Evolutionary conservation across 2,797 vertebrate genomes (phyloP), one percentile per base, ranked within the genome.

Genomic region (Tragelaphus eurycerus): DNA sequence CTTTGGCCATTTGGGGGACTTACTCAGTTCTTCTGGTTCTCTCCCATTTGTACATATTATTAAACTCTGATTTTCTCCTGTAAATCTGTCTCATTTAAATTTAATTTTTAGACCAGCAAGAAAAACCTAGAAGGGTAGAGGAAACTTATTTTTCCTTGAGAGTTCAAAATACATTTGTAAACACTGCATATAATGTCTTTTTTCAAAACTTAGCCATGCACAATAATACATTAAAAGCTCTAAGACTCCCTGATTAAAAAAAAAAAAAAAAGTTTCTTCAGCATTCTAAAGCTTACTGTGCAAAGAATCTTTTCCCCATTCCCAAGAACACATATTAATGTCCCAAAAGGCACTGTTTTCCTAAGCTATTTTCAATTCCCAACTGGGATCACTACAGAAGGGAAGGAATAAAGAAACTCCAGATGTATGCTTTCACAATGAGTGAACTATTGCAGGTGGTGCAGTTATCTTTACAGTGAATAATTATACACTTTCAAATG

Each of bases 331-430:
- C 27, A 46, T 64, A 52, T 43, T 76, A 62, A 84, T 23, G 14
- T 83, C 55, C 59, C 43, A 76, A 91, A n/a, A 91, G 59, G 81
- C 71, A 86, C 23, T 78, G 17, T 67, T 93, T 93, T 89, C 43
- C n/a, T 27, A 78, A 86, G n/a, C n/a, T 92, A 82, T 48, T 90
- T 93, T 67, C 43, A 67, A 67, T 74, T 13, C 12, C 62, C 74
- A 82, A 78, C 54, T 38, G 62, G 34, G 29, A 86, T 89, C n/a
- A 64, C 11, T 82, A 12, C 8, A 76, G 43, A 92, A 92, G 29
- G n/a, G 17, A 97, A 81, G 74, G 23, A 84, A 71, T 83, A 89
- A 92, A 94, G 60, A 92, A 96, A 95, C 4, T 16, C 74, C 62
- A 86, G 81, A 90, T 95, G 62, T 31, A 67, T 38, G 19, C 46